Evolutionary conservation across 2,113 vertebrate species (phyloP).

Genomic region (Nycticorax nycticorax): DNA sequence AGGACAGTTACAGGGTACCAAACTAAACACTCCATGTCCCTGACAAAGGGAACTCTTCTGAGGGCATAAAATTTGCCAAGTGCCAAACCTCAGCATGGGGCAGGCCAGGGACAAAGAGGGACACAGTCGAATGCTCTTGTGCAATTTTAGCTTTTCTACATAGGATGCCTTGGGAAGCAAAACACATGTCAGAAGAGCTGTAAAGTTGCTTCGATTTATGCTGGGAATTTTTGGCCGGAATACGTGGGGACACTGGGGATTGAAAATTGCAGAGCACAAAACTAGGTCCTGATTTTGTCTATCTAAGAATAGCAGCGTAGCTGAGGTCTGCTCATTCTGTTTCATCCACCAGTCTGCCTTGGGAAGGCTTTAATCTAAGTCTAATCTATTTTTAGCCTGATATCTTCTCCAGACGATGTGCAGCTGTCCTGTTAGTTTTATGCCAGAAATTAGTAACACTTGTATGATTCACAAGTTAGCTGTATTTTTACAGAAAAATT

Average conservation of each 20-base stretch:
- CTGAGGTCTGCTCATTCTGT: conserved; percentile 16
- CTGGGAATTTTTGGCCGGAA: background rate
- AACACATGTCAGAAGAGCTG: conserved; percentile 37
- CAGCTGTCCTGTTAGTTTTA: conserved; percentile 53
- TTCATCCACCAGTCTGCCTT: conserved; percentile 47
- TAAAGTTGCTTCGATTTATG: conserved; percentile 42
- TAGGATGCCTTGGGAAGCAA: conserved; percentile 37
- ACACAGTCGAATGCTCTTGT: conserved; percentile 5
- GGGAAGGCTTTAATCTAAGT: conserved; percentile 63
- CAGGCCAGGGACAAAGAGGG: conserved; percentile 41
- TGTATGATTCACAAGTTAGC: conserved; percentile 50
- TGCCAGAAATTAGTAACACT: conserved; percentile 59
- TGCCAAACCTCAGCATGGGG: conserved; percentile 33
- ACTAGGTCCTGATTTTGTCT: conserved; percentile 32
- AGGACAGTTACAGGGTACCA: background rate
- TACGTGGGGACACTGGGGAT: background rate
- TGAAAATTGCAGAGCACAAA: conserved; percentile 8
- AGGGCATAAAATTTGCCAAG: conserved; percentile 7
- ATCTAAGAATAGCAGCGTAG: conserved; percentile 48
- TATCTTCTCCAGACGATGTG: conserved; percentile 60
- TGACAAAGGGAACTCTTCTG: conserved; percentile 26
- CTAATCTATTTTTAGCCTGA: conserved; percentile 67
- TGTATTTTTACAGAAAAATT: background rate
- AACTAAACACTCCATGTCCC: background rate
- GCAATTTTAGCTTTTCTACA: conserved; percentile 37